phyloP scores from a whole-genome alignment of 2,113 vertebrate species.

The Gymnorhina tibicen region DNA sequence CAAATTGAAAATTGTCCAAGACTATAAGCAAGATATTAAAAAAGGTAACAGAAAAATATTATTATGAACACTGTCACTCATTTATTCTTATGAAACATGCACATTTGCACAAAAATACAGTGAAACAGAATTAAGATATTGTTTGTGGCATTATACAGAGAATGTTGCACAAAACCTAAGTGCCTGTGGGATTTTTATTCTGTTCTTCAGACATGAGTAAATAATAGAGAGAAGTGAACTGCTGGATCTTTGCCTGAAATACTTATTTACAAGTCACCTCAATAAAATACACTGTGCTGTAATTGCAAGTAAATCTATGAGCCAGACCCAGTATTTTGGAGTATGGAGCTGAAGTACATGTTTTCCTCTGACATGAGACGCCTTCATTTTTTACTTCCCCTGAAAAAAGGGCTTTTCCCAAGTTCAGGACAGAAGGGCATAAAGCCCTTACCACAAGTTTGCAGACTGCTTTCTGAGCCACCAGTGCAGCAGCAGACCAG shows the following conservation, averaged over 20 bases:
- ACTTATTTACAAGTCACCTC: neutral
- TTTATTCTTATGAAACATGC: neutral
- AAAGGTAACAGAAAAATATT: neutral
- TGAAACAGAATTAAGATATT: neutral
- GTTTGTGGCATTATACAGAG: neutral
- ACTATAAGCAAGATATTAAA: neutral
- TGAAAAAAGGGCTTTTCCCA: neutral
- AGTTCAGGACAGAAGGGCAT: neutral
- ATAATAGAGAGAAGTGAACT: neutral
- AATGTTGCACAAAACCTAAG: neutral
- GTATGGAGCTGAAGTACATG: neutral
- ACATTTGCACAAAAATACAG: neutral
- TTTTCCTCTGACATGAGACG: neutral
- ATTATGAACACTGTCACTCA: neutral
- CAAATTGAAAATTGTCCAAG: neutral
- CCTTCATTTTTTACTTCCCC: neutral
- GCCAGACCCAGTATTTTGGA: neutral
- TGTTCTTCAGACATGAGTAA: neutral
- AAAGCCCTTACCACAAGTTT: neutral
- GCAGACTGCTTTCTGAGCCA: neutral
- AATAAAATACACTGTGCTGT: neutral
- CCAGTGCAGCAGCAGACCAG: neutral
- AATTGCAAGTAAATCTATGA: neutral
- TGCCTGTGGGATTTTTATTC: neutral
- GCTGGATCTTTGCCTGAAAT: neutral